Evolutionary conservation across 2,888 invertebrate species (phyloP), one percentile per base, ranked within the genome.

Genomic region (Lamproptera curius): DNA sequence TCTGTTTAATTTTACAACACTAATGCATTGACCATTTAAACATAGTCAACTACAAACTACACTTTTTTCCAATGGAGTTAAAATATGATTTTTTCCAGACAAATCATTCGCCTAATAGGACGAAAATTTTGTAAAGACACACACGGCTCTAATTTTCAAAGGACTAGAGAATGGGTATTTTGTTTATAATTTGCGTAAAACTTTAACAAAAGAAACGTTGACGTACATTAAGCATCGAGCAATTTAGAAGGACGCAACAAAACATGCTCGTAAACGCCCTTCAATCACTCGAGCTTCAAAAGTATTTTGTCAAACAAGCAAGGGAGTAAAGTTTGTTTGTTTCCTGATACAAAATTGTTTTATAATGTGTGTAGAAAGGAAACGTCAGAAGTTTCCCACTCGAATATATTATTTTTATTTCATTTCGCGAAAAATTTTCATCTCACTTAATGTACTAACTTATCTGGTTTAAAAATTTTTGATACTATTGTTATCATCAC

Each of bases 271-370:
- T 44, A 44, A 50, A 41, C 43, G 43, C 42, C 40, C 36, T 37
- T 41, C 44, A 44, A 44, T 44, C 43, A 44, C 40, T 44, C 41
- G 17, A 50, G 41, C 44, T 45, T 50, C 31, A 42, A 50, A 45
- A 42, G 51, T 42, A 62, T 65, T 58, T 54, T 56, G 53, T 53
- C 56, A 51, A 55, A 58, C 56, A 67, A 69, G 73, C 61, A 62
- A 46, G 50, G 58, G 56, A 47, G 49, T 53, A 61, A 62, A 55
- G 63, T 63, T 53, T 65, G 61, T 67, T 71, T 69, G 63, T 62
- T 65, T 65, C 61, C 58, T 57, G 58, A 61, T 58, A 61, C 53
- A 49, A 54, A 56, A 62, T 62, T 62, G 65, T 65, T 67, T 62
- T 57, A 60, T 56, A 56, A 56, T 42, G 48, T 39, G 42, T 42